Conservation (phyloP, 1,140 invertebrate genomes). For the Ephestia elutella region DNA sequence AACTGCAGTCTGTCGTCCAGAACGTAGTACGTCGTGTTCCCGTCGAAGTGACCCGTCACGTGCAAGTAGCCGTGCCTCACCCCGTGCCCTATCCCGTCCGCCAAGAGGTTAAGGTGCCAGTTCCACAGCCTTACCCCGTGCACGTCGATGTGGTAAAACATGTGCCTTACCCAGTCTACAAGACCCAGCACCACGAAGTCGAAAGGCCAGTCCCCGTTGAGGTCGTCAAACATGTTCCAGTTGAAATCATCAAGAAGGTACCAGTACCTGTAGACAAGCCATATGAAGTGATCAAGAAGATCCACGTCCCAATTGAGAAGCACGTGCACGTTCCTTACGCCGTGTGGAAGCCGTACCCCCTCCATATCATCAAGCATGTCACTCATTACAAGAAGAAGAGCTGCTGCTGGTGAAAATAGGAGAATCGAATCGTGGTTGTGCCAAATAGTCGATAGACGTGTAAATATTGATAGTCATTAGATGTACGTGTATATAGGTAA, state of each 20-base stretch:
- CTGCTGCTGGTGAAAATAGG: constrained; percentile 54
- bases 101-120: constrained; percentile 61
- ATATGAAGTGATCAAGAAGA: constrained; percentile 63
- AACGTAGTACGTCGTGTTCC: constrained; percentile 58
- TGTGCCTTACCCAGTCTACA: constrained; percentile 64
- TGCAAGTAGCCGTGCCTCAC: constrained; percentile 58
- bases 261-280: constrained; percentile 62
- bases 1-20: constrained; percentile 61
- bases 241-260: constrained; percentile 62
- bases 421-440: constrained; percentile 42
- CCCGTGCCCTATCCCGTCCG: constrained; percentile 56
- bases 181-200: constrained; percentile 61
- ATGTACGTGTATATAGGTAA: constrained; percentile 31
- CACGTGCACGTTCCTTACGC: constrained; percentile 59
- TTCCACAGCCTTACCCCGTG: constrained; percentile 67
- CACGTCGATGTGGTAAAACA: constrained; percentile 65
- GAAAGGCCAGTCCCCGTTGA: constrained; percentile 64
- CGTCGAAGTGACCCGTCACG: constrained; percentile 54
- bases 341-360: constrained; percentile 64
- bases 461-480: constrained; percentile 67
- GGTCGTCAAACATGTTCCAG: constrained; percentile 59
- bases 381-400: constrained; percentile 67
- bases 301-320: constrained; percentile 64
- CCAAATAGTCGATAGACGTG: constrained; percentile 56
- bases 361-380: constrained; percentile 67